phyloP scores from a whole-genome alignment of 2,888 invertebrate genomes.

The Thymelicus lineola region DNA sequence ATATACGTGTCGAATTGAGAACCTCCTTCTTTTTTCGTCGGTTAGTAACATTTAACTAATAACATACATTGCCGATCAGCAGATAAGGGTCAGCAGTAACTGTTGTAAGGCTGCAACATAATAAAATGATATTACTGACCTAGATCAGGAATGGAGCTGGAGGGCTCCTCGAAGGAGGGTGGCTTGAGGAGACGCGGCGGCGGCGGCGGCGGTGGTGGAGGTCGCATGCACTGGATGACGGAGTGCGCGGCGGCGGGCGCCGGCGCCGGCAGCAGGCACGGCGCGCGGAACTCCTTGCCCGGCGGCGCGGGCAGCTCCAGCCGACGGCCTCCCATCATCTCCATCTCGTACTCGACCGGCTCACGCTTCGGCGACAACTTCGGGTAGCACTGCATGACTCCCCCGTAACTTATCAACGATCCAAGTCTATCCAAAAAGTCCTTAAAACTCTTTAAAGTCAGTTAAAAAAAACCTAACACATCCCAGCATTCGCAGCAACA shows the following conservation, averaged over 20 bases:
- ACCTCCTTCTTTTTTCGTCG: too few relatives aligned
- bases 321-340: slow-evolving; percentile 68
- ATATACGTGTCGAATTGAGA: too few relatives aligned
- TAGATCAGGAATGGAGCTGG: slow-evolving; percentile 95
- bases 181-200: slow-evolving; percentile 81
- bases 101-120: not conserved
- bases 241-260: slow-evolving; percentile 67
- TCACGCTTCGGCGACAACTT: slow-evolving; percentile 77
- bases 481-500: slow-evolving; percentile 36
- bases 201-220: slow-evolving; percentile 81
- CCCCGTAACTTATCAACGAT: slow-evolving; percentile 44
- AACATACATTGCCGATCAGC: not conserved
- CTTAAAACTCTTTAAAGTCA: slow-evolving; percentile 11
- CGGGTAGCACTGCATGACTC: slow-evolving; percentile 79
- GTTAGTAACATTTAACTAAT: not conserved
- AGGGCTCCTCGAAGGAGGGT: slow-evolving; percentile 90
- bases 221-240: slow-evolving; percentile 83
- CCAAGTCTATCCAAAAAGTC: slow-evolving; percentile 42
- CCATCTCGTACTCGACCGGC: slow-evolving; percentile 72
- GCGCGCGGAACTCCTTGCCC: slow-evolving; percentile 79
- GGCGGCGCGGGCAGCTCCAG: slow-evolving; percentile 80
- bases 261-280: slow-evolving; percentile 71
- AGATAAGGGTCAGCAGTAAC: not conserved
- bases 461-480: slow-evolving; percentile 37
- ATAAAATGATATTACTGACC: slow-evolving; percentile 84